phyloP scores from a whole-genome alignment of 2,888 invertebrate genomes.

The Ochropacha duplaris region DNA sequence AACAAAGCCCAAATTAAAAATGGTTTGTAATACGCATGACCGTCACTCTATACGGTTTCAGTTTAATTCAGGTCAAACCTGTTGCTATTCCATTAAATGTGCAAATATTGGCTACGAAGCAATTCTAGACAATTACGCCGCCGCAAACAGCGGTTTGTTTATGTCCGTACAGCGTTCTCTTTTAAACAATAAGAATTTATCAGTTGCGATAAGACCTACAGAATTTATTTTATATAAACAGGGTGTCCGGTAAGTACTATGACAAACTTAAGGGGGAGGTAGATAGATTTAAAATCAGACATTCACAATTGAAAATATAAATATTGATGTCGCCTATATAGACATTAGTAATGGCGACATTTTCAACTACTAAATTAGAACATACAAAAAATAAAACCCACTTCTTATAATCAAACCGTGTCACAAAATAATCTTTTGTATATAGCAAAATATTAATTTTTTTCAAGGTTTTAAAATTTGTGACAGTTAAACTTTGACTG shows the following conservation, averaged over 20 bases:
- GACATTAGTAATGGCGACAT: no score
- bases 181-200: not conserved
- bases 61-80: constrained; percentile 14
- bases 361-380: no score
- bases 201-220: not conserved
- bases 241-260: no score
- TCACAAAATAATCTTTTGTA: not conserved
- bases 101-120: constrained; percentile 8
- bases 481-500: not conserved
- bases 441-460: no score
- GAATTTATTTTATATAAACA: no score
- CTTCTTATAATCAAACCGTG: not conserved
- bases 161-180: not conserved
- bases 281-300: no score
- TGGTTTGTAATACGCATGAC: constrained; percentile 1
- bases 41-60: not conserved
- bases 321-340: no score
- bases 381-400: not conserved
- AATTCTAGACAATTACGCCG: constrained; percentile 1
- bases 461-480: not conserved
- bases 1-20: not conserved
- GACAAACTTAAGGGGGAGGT: no score
- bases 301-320: no score
- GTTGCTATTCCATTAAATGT: constrained; percentile 19
- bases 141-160: constrained; percentile 2